These are phyloP conservation scores for Apamea sordens DNA, from an alignment of 2,888 invertebrate genomes.

Conservation along the genomic window DNA sequence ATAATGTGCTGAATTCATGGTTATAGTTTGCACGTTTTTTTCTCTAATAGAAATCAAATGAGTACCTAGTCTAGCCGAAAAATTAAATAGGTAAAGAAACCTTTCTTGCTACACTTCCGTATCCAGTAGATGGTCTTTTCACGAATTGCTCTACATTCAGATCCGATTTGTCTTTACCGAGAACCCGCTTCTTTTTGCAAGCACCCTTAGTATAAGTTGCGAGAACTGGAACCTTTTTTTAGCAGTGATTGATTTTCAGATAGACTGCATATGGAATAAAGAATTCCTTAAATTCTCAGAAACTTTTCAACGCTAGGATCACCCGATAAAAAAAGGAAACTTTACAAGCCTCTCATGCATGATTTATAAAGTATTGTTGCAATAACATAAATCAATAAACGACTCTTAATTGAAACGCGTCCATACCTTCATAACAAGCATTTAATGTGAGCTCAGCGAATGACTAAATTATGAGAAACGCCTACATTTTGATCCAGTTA, in stretches of 20 bases:
- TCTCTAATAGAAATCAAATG: not conserved
- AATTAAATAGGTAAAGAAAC: not conserved
- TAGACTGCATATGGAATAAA: not conserved
- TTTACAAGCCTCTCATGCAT: not conserved
- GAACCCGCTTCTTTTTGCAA: too few relatives aligned
- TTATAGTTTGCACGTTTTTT: too few relatives aligned
- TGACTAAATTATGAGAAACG: slow-evolving; percentile 65
- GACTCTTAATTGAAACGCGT: slow-evolving; percentile 48
- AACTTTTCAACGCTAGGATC: not conserved
- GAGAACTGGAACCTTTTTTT: not conserved
- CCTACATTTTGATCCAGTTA: slow-evolving; percentile 69
- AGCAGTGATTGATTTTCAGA: not conserved
- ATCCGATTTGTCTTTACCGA: too few relatives aligned
- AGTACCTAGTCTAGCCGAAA: not conserved
- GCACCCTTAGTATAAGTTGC: not conserved
- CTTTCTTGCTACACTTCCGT: too few relatives aligned
- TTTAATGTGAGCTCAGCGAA: slow-evolving; percentile 48
- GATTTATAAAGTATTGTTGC: slow-evolving; percentile 23
- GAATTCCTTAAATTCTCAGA: not conserved
- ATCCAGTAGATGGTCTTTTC: not conserved
- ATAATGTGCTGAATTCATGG: too few relatives aligned
- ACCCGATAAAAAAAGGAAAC: not conserved
- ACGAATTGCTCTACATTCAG: not conserved
- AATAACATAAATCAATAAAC: slow-evolving; percentile 42
- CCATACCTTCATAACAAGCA: slow-evolving; percentile 41